Conservation (phyloP, 2,113 vertebrate species). For the Limanda limanda region DNA sequence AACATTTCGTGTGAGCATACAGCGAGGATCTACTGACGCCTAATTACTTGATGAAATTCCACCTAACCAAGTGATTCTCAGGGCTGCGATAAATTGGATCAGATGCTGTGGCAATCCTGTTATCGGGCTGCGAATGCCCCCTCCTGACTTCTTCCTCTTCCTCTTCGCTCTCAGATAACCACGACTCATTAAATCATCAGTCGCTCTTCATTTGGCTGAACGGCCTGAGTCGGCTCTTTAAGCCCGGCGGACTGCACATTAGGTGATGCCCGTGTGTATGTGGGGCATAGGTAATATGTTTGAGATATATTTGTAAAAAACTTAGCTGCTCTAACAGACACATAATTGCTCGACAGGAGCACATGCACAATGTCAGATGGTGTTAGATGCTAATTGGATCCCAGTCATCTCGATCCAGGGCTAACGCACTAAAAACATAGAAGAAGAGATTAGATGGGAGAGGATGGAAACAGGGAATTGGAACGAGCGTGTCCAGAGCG, state of each 20-base stretch:
- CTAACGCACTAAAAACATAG: conserved; percentile 67
- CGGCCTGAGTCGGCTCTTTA: conserved; percentile 5
- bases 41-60: conserved; percentile 61
- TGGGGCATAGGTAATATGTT: not conserved
- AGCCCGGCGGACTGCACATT: not conserved
- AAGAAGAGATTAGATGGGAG: conserved; percentile 63
- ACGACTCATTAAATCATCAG: conserved; percentile 41
- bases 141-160: conserved; percentile 38
- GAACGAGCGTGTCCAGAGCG: conserved; percentile 41
- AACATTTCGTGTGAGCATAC: conserved; percentile 1
- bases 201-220: conserved; percentile 8
- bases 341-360: conserved; percentile 6
- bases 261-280: not conserved
- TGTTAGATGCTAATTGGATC: conserved; percentile 75
- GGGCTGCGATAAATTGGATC: conserved; percentile 66
- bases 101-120: conserved; percentile 67
- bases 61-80: conserved; percentile 36
- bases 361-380: conserved; percentile 50
- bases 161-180: conserved; percentile 29
- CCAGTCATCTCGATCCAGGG: conserved; percentile 62
- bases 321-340: conserved; percentile 4
- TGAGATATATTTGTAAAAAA: not conserved
- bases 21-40: conserved; percentile 8
- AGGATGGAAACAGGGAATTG: conserved; percentile 55
- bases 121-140: conserved; percentile 58